Base-by-base conservation (phyloP, 1,140 invertebrate genomes). In the Ditylenchus dipsaci region DNA sequence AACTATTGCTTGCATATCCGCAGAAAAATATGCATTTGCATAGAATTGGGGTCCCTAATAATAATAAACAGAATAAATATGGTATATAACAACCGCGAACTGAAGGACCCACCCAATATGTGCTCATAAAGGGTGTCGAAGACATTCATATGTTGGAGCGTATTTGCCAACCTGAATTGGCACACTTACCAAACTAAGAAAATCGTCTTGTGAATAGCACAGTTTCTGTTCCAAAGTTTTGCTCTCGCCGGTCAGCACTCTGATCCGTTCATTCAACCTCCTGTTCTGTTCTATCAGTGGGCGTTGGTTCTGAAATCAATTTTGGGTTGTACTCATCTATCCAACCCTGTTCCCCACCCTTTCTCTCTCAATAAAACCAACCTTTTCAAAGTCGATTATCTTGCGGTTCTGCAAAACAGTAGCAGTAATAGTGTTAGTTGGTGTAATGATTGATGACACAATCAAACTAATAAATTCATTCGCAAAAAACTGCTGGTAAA, bases 311-410 rank as follows among this genome's bases (percentile, higher is more conserved):
- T 38, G 33, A 38, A 38, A 38, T 38, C 33, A 38, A 38, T n/a
- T n/a, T n/a, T 38, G 33, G 33, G 33, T 38, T 38, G 33, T 5
- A 38, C n/a, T n/a, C n/a, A 38, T 38, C 11, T 11, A 38, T 5
- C 11, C 33, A 38, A 38, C 33, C 11, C 33, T 38, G 33, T 38
- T 38, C 33, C 33, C 11, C 11, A 3, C 11, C 11, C 33, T 38
- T 38, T 11, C 11, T 38, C 33, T 38, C 33, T 38, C 33, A 38
- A 38, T 38, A 38, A 38, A 38, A 38, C 33, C 3, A 11, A 38
- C 33, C 33, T 78, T 79, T 49, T 82, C 79, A 45, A 80, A 71
- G 49, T 80, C 79, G 49, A 80, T 77, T 23, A 80, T 80, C 57
- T 80, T 80, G 64, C 81, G 74, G 45, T 80, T 80, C 79, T 79